Base-by-base conservation (phyloP, 2,113 vertebrate species). In the Nettapus auritus region DNA sequence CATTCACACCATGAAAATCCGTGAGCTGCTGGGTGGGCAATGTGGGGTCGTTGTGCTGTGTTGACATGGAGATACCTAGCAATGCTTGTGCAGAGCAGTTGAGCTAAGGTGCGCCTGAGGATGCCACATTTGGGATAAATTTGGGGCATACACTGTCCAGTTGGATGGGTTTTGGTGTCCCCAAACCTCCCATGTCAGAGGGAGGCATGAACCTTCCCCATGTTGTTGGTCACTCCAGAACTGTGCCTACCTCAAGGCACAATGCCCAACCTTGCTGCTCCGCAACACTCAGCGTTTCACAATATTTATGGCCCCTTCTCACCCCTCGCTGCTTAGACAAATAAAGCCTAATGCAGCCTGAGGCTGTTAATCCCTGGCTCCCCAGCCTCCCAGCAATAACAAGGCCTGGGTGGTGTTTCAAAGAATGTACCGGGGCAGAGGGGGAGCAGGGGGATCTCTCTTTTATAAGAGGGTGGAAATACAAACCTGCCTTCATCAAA, bases 251-350 rank as follows among this genome's bases (percentile, higher is more conserved):
- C 20, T 63, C 42, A 23, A 55, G 73, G 36, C 1, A 2, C 1
- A 9, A 33, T 31, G 59, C 34, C 75, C 82, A 56, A 0, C 0
- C 3, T 17, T 44, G 40, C n/a, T 52, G 46, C 22, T 96, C 52
- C 28, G 21, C 42, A 38, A 25, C 1, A 0, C 68, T 94, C 31
- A 3, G 34, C 44, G 11, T 92, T 95, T 97, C 87, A 92, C 86
- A 94, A 29, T 93, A 86, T 96, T 97, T 97, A 95, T 87, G 90
- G 87, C 87, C 1, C 5, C 44, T 89, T 60, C 78, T 93, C 60
- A 56, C 83, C 53, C 92, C 46, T 77, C 80, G 94, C 94, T 96
- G 81, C 93, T 97, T 97, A 97, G 78, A 96, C 89, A 97, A 98
- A 97, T 91, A 95, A 96, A 95, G 94, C 77, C 79, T 97, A 93